Evolutionary conservation across 2,888 invertebrate genomes (phyloP).

Genomic region (Diaprepes abbreviatus): DNA sequence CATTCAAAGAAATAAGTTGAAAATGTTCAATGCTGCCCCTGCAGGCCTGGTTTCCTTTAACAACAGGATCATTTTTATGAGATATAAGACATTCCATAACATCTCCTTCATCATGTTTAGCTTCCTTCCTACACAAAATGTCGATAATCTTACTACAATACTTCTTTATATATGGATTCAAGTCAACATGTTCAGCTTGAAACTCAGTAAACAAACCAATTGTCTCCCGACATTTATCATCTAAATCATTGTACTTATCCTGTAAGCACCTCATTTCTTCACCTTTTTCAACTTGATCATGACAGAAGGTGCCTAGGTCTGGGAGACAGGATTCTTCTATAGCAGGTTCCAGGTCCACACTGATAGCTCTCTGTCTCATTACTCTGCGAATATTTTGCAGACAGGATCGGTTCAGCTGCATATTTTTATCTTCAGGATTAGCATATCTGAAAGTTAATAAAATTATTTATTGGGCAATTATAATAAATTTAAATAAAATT

Average conservation of each 20-base stretch:
- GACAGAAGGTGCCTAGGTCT: conserved; percentile 87
- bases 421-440: conserved; percentile 66
- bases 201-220: conserved; percentile 76
- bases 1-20: conserved; percentile 93
- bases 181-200: conserved; percentile 88
- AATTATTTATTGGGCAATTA: too few species aligned
- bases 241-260: conserved; percentile 80
- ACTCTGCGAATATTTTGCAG: conserved; percentile 88
- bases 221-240: conserved; percentile 72
- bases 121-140: conserved; percentile 79
- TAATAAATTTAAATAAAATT: too few species aligned
- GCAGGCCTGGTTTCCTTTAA: conserved; percentile 86
- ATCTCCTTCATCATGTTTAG: conserved; percentile 86
- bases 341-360: conserved; percentile 94
- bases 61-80: conserved; percentile 89
- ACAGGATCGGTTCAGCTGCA: conserved; percentile 74
- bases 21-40: conserved; percentile 96
- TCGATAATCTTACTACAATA: conserved; percentile 86
- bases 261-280: conserved; percentile 96
- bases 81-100: conserved; percentile 94
- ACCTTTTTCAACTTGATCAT: conserved; percentile 86
- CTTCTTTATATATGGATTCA: conserved; percentile 90
- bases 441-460: conserved; percentile 56
- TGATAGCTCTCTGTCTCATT: conserved; percentile 92
- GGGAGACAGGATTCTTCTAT: conserved; percentile 91